Percentiles rank a stretch among this genome's conserved stretches.
These are phyloP conservation scores for Trissoscelio sp. DNA, from an alignment of 2,888 invertebrate species.

Conservation along the genomic window DNA sequence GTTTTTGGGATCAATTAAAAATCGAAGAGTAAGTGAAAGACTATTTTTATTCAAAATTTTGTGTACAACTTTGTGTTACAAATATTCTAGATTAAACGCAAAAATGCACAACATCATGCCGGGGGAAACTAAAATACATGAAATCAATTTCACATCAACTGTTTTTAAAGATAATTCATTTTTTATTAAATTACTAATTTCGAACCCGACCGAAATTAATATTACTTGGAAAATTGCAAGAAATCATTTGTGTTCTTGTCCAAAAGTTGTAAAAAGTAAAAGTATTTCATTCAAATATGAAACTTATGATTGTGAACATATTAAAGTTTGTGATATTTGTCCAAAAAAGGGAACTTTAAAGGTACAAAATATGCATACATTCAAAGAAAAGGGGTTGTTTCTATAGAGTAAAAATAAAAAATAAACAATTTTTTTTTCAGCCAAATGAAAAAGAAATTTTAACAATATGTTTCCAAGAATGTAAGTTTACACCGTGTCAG, in stretches of 20 bases:
- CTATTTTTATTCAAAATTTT: no score
- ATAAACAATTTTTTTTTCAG: not conserved
- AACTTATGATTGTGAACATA: constrained; percentile 80
- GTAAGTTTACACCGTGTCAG: constrained; percentile 6
- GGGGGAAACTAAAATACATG: constrained; percentile 72
- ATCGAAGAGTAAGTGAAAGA: constrained; percentile 83
- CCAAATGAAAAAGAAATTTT: constrained; percentile 8
- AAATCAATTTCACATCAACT: constrained; percentile 77
- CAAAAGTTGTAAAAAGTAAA: constrained; percentile 69
- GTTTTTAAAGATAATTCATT: constrained; percentile 74
- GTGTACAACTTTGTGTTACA: no score
- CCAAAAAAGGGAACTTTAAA: constrained; percentile 76
- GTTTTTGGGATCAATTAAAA: constrained; percentile 81
- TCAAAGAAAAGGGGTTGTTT: no score
- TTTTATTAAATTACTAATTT: constrained; percentile 76
- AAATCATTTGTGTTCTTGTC: constrained; percentile 80
- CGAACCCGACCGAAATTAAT: constrained; percentile 76
- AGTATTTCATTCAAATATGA: constrained; percentile 76
- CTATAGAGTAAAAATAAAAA: no score
- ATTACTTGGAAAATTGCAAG: constrained; percentile 77
- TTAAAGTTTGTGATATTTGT: constrained; percentile 76
- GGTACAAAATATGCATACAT: no score
- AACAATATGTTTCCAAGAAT: constrained; percentile 7
- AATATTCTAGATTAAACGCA: constrained; percentile 76
- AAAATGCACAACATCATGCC: constrained; percentile 73